Evolutionary conservation across 1,140 invertebrate genomes (phyloP), one percentile per base, ranked within the genome.

Genomic region (Pogonognathellus flavescens): DNA sequence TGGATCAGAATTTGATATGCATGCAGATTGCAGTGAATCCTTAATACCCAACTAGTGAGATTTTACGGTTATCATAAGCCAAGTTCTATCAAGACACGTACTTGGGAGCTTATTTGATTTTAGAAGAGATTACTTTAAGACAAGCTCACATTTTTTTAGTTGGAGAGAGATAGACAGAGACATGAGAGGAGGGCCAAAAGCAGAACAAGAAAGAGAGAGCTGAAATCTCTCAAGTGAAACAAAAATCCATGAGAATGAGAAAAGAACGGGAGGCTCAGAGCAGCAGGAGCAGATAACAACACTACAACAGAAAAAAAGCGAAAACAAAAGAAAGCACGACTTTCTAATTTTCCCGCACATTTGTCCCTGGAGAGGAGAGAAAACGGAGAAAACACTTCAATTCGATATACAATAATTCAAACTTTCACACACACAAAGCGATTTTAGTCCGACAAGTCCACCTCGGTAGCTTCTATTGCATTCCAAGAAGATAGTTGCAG

Each of bases 41-140:
- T 41, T 72, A 72, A 72, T 72, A 72, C 66, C 66, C 66, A 72
- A 72, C 66, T 72, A 72, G 66, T 72, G 25, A 49, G 25, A 72
- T 72, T 72, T 72, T 72, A 72, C 31, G 66, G 66, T 49, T 49
- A 72, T 72, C 66, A 72, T 72, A 72, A 72, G 66, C 66, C 66
- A 41, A 72, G 8, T 72, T 72, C 66, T 49, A 72, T 72, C 66
- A 49, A 72, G 66, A 72, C 66, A 72, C 66, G 66, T 72, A 49
- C 66, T 72, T 25, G 20, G 20, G 22, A 66, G 60, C 60, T 66
- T 66, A 66, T 66, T 66, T 66, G 60, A 66, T 66, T 66, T 66
- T 22, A 66, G 60, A 13, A 66, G 13, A 66, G 60, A 66, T 66
- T 66, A 66, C 60, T 66, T 66, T 66, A 66, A 20, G 60, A 66